Evolutionary conservation across 2,888 invertebrate species (phyloP).

Genomic region (Netelia melanura): DNA sequence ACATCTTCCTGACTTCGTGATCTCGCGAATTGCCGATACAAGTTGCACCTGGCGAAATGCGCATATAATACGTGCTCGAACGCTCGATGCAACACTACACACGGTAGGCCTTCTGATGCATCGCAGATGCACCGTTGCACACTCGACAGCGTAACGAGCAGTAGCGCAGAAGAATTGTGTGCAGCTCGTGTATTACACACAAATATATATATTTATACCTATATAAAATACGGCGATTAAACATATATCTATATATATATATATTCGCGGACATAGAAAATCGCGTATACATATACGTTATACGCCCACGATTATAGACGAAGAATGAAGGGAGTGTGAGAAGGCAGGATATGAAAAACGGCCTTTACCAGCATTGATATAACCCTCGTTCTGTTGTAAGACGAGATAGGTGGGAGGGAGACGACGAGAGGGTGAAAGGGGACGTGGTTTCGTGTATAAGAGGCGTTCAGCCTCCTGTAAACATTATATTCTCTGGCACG

Average conservation of each 20-base stretch:
- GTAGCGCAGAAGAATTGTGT: constrained; percentile 54
- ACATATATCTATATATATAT: not conserved
- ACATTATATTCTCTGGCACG: constrained; percentile 52
- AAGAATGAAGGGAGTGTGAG: constrained; percentile 45
- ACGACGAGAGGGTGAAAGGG: constrained; percentile 12
- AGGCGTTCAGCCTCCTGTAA: constrained; percentile 61
- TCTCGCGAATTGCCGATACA: constrained; percentile 47
- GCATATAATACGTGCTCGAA: constrained; percentile 51
- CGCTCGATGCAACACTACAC: constrained; percentile 2
- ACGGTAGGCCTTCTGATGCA: constrained; percentile 32
- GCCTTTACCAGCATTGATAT: constrained; percentile 64
- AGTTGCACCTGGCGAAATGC: constrained; percentile 59
- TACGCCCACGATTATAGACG: constrained; percentile 64
- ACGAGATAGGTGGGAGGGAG: constrained; percentile 8
- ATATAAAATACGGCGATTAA: too few relatives aligned
- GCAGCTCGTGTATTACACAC: constrained; percentile 11
- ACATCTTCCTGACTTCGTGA: constrained; percentile 42
- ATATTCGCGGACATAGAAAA: constrained; percentile 37
- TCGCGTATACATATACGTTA: not conserved
- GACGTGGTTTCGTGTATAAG: constrained; percentile 49
- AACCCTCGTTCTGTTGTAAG: constrained; percentile 53
- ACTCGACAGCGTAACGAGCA: constrained; percentile 62
- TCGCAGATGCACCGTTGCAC: constrained; percentile 59
- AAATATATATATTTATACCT: not conserved
- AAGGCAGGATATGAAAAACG: constrained; percentile 68